These are phyloP conservation scores for Tuberolachnus salignus DNA, from an alignment of 2,888 invertebrate genomes.

Conservation along the genomic window DNA sequence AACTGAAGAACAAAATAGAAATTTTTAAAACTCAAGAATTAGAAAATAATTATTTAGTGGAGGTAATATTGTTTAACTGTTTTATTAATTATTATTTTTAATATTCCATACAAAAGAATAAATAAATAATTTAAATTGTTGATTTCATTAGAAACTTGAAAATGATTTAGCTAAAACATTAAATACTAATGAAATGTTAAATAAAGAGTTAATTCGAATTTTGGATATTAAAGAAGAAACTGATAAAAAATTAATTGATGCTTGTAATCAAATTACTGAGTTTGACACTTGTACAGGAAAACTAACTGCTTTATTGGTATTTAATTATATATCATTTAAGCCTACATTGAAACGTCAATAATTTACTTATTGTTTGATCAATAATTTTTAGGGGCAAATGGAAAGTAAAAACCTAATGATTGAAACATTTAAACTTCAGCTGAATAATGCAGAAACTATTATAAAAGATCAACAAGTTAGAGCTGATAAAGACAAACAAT, in stretches of 20 bases:
- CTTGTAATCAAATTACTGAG: slow-evolving; percentile 20
- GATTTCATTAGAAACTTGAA: slow-evolving; percentile 29
- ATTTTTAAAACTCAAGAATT: slow-evolving; percentile 29
- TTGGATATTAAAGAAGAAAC: slow-evolving; percentile 53
- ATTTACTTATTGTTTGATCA: neutral
- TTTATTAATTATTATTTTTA: neutral
- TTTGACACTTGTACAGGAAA: slow-evolving; percentile 7
- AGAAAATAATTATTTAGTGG: slow-evolving; percentile 5
- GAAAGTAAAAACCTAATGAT: slow-evolving; percentile 33
- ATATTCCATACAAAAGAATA: neutral
- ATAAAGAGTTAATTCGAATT: slow-evolving; percentile 42
- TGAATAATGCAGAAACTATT: neutral
- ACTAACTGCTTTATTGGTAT: slow-evolving; percentile 35
- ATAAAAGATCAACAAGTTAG: slow-evolving; percentile 3
- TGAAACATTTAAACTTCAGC: slow-evolving; percentile 11
- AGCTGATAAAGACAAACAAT: slow-evolving; percentile 13
- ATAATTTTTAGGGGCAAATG: slow-evolving; percentile 36
- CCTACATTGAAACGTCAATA: neutral
- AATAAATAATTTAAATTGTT: neutral
- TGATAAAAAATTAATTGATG: slow-evolving; percentile 40
- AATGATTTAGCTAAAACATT: slow-evolving; percentile 38
- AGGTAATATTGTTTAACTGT: slow-evolving; percentile 15
- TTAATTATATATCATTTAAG: neutral
- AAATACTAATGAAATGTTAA: slow-evolving; percentile 47
- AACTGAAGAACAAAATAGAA: slow-evolving; percentile 35